Evolutionary conservation across 2,113 vertebrate species (phyloP).

Genomic region (Xiphorhynchus elegans): DNA sequence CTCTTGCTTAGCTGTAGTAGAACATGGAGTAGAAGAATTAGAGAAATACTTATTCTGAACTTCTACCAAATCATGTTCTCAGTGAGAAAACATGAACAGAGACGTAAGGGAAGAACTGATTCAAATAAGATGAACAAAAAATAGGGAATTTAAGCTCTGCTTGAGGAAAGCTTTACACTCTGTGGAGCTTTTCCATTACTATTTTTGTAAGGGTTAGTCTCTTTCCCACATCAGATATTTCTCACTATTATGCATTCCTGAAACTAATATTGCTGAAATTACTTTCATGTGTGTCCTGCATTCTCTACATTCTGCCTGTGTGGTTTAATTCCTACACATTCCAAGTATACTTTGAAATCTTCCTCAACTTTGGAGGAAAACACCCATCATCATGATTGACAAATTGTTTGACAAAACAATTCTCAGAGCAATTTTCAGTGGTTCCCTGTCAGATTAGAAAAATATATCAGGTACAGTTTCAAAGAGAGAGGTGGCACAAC

Average conservation of each 20-base stretch:
- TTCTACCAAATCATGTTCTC: neutral
- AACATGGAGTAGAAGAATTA: neutral
- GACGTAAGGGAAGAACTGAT: neutral
- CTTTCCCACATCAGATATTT: neutral
- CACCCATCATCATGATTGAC: neutral
- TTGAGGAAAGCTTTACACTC: neutral
- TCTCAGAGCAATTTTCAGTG: neutral
- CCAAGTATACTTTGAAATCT: neutral
- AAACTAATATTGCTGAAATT: neutral
- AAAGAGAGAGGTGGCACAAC: neutral
- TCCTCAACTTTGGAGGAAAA: neutral
- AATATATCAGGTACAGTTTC: neutral
- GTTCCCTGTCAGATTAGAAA: neutral
- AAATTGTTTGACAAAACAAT: constrained; percentile 16
- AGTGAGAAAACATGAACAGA: neutral
- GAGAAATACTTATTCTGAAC: neutral
- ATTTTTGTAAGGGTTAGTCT: neutral
- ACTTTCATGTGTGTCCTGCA: neutral
- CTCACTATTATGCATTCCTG: neutral
- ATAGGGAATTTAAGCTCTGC: neutral
- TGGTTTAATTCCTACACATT: neutral
- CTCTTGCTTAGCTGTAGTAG: neutral
- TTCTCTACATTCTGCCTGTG: neutral
- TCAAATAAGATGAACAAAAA: neutral
- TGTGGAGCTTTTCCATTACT: neutral